Conservation (phyloP, 2,113 vertebrate species). For the Megaceryle torquata region DNA sequence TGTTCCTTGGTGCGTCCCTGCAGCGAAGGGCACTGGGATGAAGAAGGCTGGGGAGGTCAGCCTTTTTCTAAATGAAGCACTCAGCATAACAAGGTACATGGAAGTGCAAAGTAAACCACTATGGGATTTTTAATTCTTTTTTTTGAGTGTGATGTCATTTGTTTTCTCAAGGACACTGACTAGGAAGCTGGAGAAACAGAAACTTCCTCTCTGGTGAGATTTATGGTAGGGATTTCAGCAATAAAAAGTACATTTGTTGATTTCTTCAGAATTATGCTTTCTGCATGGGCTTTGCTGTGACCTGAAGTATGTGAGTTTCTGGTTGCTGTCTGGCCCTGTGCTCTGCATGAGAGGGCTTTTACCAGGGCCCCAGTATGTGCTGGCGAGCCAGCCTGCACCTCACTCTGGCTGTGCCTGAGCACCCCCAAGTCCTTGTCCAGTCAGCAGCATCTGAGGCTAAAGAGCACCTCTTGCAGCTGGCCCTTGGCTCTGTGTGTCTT, state of each 20-base stretch:
- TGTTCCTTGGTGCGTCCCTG: constrained; percentile 34
- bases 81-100: constrained; percentile 55
- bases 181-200: constrained; percentile 65
- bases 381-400: fast-evolving
- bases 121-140: not conserved
- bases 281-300: not conserved
- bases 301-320: not conserved
- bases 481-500: not conserved
- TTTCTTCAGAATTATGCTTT: not conserved
- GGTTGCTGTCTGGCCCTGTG: fast-evolving
- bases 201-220: constrained; percentile 58
- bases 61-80: constrained; percentile 48
- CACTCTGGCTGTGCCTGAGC: fast-evolving
- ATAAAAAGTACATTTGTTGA: constrained; percentile 14
- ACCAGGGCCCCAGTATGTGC: fast-evolving
- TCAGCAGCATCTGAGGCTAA: fast-evolving
- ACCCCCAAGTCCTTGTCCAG: not conserved
- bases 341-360: not conserved
- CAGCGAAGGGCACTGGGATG: constrained; percentile 46
- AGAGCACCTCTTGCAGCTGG: not conserved
- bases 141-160: constrained; percentile 31
- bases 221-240: constrained; percentile 24
- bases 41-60: constrained; percentile 56
- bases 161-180: constrained; percentile 63
- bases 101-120: constrained; percentile 28